Conservation (phyloP, 2,113 vertebrate genomes). For the Natator depressus region DNA sequence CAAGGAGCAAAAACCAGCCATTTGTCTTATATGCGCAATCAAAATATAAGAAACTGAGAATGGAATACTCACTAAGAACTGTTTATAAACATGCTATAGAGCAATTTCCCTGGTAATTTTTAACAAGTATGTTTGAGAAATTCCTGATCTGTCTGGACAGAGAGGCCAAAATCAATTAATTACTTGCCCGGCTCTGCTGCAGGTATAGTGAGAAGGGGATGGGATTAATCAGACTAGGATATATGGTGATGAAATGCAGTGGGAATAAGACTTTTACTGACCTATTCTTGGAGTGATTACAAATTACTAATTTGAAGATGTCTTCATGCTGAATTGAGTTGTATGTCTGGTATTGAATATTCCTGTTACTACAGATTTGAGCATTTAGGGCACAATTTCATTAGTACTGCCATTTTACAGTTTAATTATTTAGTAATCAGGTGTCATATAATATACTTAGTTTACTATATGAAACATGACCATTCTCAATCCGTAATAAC, state of each 20-base stretch:
- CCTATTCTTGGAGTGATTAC: not conserved
- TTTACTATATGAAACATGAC: not conserved
- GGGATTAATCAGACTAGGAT: not conserved
- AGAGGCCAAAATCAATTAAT: not conserved
- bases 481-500: not conserved
- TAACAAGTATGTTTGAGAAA: not conserved
- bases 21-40: fast-evolving
- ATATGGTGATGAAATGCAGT: not conserved
- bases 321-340: not conserved
- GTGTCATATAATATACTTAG: not conserved
- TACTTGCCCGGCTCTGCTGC: not conserved
- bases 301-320: not conserved
- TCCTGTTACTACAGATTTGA: not conserved
- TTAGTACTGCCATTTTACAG: not conserved
- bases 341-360: not conserved
- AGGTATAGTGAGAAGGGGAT: not conserved
- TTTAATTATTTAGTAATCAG: not conserved
- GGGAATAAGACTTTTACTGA: not conserved
- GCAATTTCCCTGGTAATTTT: not conserved
- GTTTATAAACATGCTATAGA: fast-evolving
- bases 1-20: not conserved
- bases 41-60: fast-evolving
- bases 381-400: not conserved
- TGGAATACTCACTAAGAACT: not conserved
- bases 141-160: not conserved